Base-by-base conservation (phyloP, 2,888 invertebrate genomes). In the Teleogryllus oceanicus region DNA sequence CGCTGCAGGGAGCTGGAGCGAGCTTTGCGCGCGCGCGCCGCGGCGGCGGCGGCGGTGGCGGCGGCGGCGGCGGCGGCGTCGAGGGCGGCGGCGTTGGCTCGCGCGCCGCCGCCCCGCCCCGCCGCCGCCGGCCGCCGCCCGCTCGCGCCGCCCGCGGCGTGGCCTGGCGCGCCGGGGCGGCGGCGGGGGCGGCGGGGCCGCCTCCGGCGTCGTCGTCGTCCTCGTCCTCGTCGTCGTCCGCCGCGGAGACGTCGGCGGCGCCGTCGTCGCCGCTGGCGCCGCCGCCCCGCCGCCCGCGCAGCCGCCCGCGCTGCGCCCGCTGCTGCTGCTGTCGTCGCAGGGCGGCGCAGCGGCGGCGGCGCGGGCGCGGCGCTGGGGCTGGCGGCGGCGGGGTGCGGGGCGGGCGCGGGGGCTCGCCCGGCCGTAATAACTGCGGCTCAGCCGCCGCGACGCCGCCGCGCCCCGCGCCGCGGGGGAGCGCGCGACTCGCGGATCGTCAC, bases 1-100 rank as follows among this genome's bases (percentile, higher is more conserved):
- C 94, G 90, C 86, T 94, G 94, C 84, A 94, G 87, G 83, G 93
- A 93, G 83, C 93, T 92, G 80, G 93, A 93, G 37, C 37, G 85
- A 92, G 91, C 85, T 92, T 90, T 85, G 83, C 87, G 81, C 87
- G 86, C 84, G 87, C 89, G 88, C 80, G 79, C 11, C 76, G 79
- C 75, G 74, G 62, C 37, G 50, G 78, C 37, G 37, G 37, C 37
- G 37, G 37, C 37, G 37, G 37, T 5, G 37, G 37, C 37, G 37
- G 37, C 24, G 2, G 24, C 24, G 8, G 37, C 37, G 37, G 37
- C 37, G 8, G 37, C 37, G 37, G 37, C 37, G 37, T 37, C 37
- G 37, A 37, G 37, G 37, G 37, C 37, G 37, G 37, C 37, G 37
- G 37, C 37, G 37, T 5, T 8, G 37, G 37, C 0, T 37, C 37